These are phyloP conservation scores for Dicyrtoma fusca DNA, from an alignment of 2,888 invertebrate genomes.

Conservation along the genomic window DNA sequence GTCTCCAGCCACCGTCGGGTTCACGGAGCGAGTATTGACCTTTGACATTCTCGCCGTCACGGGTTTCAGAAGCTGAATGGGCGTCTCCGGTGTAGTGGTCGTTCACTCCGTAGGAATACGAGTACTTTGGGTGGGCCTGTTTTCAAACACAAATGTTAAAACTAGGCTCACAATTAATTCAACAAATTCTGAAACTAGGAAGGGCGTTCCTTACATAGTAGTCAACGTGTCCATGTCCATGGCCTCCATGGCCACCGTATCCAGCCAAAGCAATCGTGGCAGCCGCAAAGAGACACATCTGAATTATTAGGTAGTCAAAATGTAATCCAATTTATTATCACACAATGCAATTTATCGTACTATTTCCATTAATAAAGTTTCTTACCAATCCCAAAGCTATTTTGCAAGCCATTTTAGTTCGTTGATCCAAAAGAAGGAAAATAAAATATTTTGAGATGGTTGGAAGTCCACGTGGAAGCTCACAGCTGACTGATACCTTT, in stretches of 20 bases:
- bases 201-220: conserved; percentile 29
- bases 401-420: conserved; percentile 14
- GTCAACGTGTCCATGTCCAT: conserved; percentile 10
- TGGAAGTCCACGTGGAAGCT: too few species aligned
- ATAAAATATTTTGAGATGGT: too few species aligned
- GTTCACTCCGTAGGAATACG: conserved; percentile 45
- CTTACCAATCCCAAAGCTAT: not conserved
- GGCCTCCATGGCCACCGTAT: conserved; percentile 13
- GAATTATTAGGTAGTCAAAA: too few species aligned
- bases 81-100: conserved; percentile 52
- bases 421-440: too few species aligned
- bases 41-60: conserved; percentile 38
- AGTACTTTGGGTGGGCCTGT: conserved; percentile 33
- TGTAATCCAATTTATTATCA: too few species aligned
- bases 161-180: not conserved
- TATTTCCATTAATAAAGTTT: too few species aligned
- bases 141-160: not conserved
- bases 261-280: not conserved
- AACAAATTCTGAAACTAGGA: not conserved
- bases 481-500: too few species aligned
- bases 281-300: too few species aligned
- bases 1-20: conserved; percentile 31
- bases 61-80: conserved; percentile 34
- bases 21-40: conserved; percentile 38
- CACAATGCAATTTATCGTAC: too few species aligned